Conservation (phyloP, 2,888 invertebrate genomes). For the Sinohyriopsis cumingii region DNA sequence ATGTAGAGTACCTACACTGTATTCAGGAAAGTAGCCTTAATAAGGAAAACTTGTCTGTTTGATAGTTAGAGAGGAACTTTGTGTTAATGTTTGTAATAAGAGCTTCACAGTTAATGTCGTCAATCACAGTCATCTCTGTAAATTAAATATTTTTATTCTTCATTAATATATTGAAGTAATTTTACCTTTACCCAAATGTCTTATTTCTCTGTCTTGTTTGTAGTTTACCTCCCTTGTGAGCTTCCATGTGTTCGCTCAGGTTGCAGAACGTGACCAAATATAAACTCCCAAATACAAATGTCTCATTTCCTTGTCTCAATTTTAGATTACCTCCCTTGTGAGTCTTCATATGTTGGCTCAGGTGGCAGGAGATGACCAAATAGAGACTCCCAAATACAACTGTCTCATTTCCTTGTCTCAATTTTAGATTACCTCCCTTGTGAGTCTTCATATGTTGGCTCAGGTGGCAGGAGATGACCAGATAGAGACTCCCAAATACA, state of each 20-base stretch:
- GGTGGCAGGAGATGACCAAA: conserved; percentile 80
- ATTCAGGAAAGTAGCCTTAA: no score
- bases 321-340: conserved; percentile 85
- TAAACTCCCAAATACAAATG: conserved; percentile 91
- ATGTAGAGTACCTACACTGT: no score
- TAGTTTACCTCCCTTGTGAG: conserved; percentile 88
- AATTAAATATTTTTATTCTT: no score
- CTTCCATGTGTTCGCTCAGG: conserved; percentile 82
- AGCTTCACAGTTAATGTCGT: no score
- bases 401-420: conserved; percentile 82
- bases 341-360: conserved; percentile 84
- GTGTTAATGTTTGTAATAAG: no score
- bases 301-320: conserved; percentile 79
- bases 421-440: conserved; percentile 83
- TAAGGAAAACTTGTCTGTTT: no score
- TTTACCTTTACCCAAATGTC: no score
- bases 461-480: conserved; percentile 80
- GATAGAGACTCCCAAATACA: conserved; percentile 87
- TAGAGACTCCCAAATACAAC: conserved; percentile 88
- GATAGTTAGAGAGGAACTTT: no score
- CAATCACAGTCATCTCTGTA: no score
- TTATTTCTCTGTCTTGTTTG: conserved; percentile 14
- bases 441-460: conserved; percentile 85
- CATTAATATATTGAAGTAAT: no score
- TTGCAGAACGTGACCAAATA: conserved; percentile 81